Percentiles rank a stretch among this genome's conserved stretches.
Evolutionary conservation across 2,113 vertebrate species (phyloP).

Genomic region (Lophius piscatorius): DNA sequence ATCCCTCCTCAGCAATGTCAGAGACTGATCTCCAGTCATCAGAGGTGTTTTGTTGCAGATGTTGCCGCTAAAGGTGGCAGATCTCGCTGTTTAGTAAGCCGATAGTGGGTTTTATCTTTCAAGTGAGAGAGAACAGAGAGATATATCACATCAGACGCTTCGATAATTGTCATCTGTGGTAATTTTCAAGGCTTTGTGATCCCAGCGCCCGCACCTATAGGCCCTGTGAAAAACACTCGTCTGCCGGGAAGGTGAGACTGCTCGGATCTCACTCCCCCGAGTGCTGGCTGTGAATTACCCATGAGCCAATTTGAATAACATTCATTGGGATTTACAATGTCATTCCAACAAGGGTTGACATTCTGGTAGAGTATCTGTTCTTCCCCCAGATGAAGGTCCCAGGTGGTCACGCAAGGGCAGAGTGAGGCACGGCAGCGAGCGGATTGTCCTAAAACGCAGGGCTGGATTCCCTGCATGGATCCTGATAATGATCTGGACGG

Average conservation of each 20-base stretch:
- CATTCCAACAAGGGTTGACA: conserved; percentile 62
- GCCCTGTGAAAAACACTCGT: conserved; percentile 37
- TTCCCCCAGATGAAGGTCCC: conserved; percentile 52
- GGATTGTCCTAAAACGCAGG: conserved; percentile 58
- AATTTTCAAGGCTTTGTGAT: conserved; percentile 15
- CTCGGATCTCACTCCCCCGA: conserved; percentile 49
- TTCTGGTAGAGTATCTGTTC: conserved; percentile 45
- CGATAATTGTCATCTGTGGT: conserved; percentile 26
- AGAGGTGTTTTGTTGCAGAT: no score
- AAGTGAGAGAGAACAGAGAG: no score
- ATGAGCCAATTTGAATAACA: conserved; percentile 72
- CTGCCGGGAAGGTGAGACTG: conserved; percentile 53
- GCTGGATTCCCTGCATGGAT: conserved; percentile 59
- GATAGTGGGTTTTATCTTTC: no score
- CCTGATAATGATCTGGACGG: conserved; percentile 72
- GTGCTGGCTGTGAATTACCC: conserved; percentile 62
- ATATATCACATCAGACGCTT: conserved; percentile 18
- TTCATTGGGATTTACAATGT: conserved; percentile 66
- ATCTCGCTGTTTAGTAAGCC: no score
- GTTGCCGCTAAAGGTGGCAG: no score
- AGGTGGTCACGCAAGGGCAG: conserved; percentile 64
- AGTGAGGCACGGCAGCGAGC: conserved; percentile 40
- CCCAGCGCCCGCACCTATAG: conserved; percentile 17
- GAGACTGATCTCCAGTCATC: no score
- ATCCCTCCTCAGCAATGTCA: no score